These are phyloP conservation scores for Calliscelio sp. DNA, from an alignment of 2,888 invertebrate genomes.

Conservation along the genomic window DNA sequence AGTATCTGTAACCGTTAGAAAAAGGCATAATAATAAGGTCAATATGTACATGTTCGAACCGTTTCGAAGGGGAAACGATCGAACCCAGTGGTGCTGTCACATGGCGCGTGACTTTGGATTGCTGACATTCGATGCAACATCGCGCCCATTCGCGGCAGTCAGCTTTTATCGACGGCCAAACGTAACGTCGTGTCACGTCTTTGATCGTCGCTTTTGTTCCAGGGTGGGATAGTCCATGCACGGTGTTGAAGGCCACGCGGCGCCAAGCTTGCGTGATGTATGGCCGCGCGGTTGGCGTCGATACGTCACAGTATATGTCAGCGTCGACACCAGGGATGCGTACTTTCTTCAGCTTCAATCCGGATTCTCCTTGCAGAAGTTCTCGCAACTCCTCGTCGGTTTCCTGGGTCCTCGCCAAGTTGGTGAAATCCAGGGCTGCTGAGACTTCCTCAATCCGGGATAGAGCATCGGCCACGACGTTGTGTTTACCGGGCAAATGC, in stretches of 20 bases:
- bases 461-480: not conserved
- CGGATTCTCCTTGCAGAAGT: too few relatives aligned
- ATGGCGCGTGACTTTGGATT: not conserved
- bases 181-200: constrained; percentile 80
- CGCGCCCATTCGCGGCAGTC: not conserved
- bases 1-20: not conserved
- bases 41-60: not conserved
- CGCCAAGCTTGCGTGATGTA: not conserved
- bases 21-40: not conserved
- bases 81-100: not conserved
- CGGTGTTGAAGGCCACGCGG: constrained; percentile 54
- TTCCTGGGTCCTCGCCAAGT: too few relatives aligned
- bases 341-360: too few relatives aligned
- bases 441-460: too few relatives aligned
- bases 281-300: too few relatives aligned
- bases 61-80: not conserved
- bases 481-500: constrained; percentile 48
- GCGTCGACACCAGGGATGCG: too few relatives aligned
- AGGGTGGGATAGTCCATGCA: constrained; percentile 78
- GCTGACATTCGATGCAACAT: not conserved
- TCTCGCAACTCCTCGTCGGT: too few relatives aligned
- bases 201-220: constrained; percentile 75
- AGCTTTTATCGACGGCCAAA: constrained; percentile 78
- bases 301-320: not conserved
- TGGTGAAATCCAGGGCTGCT: too few relatives aligned